Evolutionary conservation across 2,113 vertebrate genomes (phyloP).

Genomic region (Raja brachyura): DNA sequence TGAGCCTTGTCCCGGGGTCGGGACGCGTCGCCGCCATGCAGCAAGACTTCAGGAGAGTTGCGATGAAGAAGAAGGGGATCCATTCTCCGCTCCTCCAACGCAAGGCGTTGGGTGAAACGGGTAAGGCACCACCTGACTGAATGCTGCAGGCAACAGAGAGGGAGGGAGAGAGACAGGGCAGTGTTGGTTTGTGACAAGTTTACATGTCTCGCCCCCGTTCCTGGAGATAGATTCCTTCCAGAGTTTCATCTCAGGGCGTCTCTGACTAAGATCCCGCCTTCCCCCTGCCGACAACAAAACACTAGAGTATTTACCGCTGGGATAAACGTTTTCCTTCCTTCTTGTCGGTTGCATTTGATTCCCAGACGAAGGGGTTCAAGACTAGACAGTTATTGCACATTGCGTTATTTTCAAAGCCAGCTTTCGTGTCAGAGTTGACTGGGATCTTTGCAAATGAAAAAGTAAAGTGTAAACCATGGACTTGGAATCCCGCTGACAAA

Average conservation of each 20-base stretch:
- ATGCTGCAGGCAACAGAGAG: not conserved
- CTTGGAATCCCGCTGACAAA: not conserved
- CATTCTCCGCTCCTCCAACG: not conserved
- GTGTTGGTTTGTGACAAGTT: not conserved
- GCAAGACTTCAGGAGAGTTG: not conserved
- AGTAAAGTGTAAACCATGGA: not conserved
- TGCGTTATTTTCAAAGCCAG: not conserved
- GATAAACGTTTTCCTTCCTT: too few species aligned
- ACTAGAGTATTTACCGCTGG: too few species aligned
- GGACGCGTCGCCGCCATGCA: not conserved
- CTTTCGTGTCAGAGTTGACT: too few species aligned
- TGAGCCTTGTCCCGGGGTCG: not conserved
- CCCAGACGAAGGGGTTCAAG: too few species aligned
- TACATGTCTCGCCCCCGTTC: not conserved
- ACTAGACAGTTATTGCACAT: too few species aligned
- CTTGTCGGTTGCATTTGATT: too few species aligned
- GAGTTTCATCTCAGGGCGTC: not conserved
- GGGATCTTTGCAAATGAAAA: not conserved
- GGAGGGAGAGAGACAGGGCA: too few species aligned
- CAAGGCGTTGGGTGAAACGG: not conserved
- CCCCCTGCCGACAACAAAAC: not conserved
- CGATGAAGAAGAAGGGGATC: not conserved
- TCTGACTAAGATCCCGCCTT: not conserved
- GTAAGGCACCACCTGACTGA: not conserved
- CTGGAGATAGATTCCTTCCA: not conserved